Conservation (phyloP, 2,797 vertebrate species). For the Propithecus deckenii region DNA sequence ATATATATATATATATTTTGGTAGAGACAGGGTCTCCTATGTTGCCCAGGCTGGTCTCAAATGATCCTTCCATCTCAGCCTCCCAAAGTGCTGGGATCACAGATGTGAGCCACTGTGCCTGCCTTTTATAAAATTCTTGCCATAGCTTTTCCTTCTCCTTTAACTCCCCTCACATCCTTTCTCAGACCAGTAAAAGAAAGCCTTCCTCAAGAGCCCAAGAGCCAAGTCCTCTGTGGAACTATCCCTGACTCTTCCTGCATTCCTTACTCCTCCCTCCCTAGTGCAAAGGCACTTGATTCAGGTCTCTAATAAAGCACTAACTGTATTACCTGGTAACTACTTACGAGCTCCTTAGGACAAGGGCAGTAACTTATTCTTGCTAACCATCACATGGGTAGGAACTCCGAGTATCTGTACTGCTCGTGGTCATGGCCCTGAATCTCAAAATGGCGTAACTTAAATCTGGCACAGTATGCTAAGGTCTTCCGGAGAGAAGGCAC, state of each 20-base stretch:
- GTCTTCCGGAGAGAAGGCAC: neutral
- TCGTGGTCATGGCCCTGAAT: neutral
- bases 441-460: neutral
- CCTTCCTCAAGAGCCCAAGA: neutral
- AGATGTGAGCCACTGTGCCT: no score
- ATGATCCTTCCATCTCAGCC: neutral
- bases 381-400: neutral
- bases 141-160: neutral
- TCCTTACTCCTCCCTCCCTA: neutral
- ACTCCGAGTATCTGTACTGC: neutral
- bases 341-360: neutral
- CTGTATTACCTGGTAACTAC: rapidly evolving
- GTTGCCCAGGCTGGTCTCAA: neutral
- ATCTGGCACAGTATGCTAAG: neutral
- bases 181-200: neutral
- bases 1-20: neutral
- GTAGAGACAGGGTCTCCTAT: neutral
- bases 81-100: neutral
- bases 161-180: neutral
- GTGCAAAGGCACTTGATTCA: neutral
- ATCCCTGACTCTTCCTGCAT: rapidly evolving
- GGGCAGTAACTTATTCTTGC: neutral
- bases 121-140: neutral
- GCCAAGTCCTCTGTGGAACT: neutral
- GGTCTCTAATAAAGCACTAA: neutral